phyloP scores from a whole-genome alignment of 2,888 invertebrate genomes.

The Timema podura region DNA sequence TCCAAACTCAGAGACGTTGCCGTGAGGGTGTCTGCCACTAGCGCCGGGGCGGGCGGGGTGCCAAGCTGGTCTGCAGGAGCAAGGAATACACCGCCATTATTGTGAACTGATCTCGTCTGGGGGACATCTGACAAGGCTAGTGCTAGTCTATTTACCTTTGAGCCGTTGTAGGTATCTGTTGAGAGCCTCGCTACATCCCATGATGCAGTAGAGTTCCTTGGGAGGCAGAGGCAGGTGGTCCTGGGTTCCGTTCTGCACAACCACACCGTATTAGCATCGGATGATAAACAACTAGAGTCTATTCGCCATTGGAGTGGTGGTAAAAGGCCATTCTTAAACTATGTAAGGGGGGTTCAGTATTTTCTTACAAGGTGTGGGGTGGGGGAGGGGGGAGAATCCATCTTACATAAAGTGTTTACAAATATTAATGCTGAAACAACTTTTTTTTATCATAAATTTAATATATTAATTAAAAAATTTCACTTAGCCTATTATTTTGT shows the following conservation, averaged over 20 bases:
- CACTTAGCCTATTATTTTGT: too few species aligned
- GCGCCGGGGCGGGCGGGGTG: slow-evolving; percentile 66
- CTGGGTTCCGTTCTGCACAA: slow-evolving; percentile 63
- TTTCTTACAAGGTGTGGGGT: not conserved
- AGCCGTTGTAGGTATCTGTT: slow-evolving; percentile 69
- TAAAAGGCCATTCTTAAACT: not conserved
- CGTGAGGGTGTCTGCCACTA: slow-evolving; percentile 72
- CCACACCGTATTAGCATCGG: slow-evolving; percentile 8
- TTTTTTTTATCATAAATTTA: too few species aligned
- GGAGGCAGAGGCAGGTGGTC: slow-evolving; percentile 63
- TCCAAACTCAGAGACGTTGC: slow-evolving; percentile 74
- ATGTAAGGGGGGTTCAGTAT: slow-evolving; percentile 7
- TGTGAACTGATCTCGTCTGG: too few species aligned
- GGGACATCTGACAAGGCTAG: too few species aligned
- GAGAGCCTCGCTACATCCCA: slow-evolving; percentile 78
- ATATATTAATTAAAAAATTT: too few species aligned
- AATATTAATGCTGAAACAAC: not conserved
- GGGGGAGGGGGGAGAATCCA: too few species aligned
- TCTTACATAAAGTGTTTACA: not conserved
- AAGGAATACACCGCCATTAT: not conserved
- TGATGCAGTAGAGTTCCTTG: slow-evolving; percentile 70
- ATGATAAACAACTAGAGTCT: too few species aligned
- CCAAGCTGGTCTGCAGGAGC: slow-evolving; percentile 57
- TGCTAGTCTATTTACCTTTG: slow-evolving; percentile 50
- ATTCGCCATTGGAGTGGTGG: too few species aligned